Evolutionary conservation across 2,113 vertebrate genomes (phyloP).

Genomic region (Bettongia penicillata): DNA sequence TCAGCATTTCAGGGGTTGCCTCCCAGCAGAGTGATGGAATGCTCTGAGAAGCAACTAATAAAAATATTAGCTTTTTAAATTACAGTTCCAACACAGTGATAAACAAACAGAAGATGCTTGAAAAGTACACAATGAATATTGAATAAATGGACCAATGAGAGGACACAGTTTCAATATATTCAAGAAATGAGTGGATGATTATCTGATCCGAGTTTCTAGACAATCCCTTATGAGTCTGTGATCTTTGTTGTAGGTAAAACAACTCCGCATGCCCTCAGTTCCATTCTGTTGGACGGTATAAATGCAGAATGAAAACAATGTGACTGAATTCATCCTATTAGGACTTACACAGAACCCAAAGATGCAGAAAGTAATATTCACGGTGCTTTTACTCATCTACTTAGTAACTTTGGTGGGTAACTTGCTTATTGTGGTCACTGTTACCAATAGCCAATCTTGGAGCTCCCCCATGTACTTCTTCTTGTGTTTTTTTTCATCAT

Average conservation of each 20-base stretch:
- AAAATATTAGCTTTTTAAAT: background rate
- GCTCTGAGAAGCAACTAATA: background rate
- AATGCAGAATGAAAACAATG: background rate
- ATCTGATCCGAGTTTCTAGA: background rate
- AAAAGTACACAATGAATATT: background rate
- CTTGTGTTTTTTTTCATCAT: conserved; percentile 58
- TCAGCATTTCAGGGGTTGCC: background rate
- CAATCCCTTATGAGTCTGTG: background rate
- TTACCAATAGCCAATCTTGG: conserved; percentile 30
- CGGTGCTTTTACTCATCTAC: conserved; percentile 21
- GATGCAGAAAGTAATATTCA: conserved; percentile 17
- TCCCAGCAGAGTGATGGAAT: background rate
- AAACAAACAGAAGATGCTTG: background rate
- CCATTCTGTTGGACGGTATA: background rate
- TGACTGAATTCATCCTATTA: conserved; percentile 57
- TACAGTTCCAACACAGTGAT: background rate
- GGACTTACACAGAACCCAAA: conserved; percentile 47
- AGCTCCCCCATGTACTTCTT: conserved; percentile 57
- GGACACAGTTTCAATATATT: background rate
- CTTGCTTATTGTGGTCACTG: conserved; percentile 36
- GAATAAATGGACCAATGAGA: background rate
- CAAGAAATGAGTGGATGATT: background rate
- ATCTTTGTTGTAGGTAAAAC: conserved; percentile 27
- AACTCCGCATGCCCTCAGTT: background rate
- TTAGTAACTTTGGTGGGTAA: conserved; percentile 31